A percentile compares a stretch with the other conserved stretches of the same genome.
Conservation (phyloP, 2,888 invertebrate species). For the Macrosiphum euphorbiae region DNA sequence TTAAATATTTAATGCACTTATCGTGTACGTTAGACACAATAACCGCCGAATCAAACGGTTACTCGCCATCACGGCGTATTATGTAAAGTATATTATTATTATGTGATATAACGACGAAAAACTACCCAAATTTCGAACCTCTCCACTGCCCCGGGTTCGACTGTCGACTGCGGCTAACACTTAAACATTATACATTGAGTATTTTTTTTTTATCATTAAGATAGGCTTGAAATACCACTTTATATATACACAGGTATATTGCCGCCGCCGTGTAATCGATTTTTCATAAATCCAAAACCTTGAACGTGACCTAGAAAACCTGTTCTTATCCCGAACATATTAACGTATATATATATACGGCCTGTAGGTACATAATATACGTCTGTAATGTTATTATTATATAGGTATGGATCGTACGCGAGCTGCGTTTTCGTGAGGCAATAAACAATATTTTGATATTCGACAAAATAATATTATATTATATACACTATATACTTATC, state of each 20-base stretch:
- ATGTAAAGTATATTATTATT: no score
- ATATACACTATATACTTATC: not conserved
- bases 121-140: slow-evolving; percentile 13
- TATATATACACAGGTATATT: not conserved
- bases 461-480: not conserved
- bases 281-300: slow-evolving; percentile 44
- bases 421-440: not conserved
- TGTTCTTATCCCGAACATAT: slow-evolving; percentile 20
- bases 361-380: not conserved
- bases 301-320: slow-evolving; percentile 49
- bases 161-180: not conserved
- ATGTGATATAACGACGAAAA: not conserved
- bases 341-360: not conserved
- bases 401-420: not conserved
- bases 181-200: not conserved
- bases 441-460: slow-evolving; percentile 30
- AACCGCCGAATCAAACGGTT: not conserved
- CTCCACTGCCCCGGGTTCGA: not conserved
- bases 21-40: not conserved
- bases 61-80: not conserved
- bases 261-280: slow-evolving; percentile 23
- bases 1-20: slow-evolving; percentile 16
- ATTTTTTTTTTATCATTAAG: not conserved
- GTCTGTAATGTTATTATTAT: not conserved
- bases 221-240: not conserved